These are phyloP conservation scores for Tachysurus fulvidraco DNA, from an alignment of 2,113 vertebrate genomes.

Conservation along the genomic window DNA sequence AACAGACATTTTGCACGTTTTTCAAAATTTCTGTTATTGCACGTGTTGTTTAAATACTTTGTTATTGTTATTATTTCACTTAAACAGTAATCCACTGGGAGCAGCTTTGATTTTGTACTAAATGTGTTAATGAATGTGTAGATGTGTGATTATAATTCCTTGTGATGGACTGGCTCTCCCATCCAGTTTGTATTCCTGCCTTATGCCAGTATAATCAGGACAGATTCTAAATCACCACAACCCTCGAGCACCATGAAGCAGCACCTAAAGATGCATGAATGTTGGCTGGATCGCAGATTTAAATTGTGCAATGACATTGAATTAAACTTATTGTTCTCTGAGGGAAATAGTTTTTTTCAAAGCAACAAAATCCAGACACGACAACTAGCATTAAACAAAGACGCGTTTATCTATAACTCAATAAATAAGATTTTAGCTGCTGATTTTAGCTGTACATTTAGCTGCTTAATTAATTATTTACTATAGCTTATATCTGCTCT, in stretches of 20 bases:
- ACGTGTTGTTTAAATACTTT: too few relatives aligned
- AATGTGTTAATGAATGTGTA: not conserved
- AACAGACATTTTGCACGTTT: too few relatives aligned
- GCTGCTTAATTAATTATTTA: not conserved
- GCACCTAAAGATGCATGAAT: not conserved
- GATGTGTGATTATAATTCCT: not conserved
- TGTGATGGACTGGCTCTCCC: not conserved
- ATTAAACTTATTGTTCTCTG: not conserved
- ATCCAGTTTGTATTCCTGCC: not conserved
- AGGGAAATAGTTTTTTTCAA: too few relatives aligned
- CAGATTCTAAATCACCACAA: not conserved
- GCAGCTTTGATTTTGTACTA: not conserved
- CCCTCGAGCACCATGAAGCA: not conserved
- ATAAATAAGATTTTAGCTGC: too few relatives aligned
- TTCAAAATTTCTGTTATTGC: too few relatives aligned
- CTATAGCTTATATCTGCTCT: not conserved
- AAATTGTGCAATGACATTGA: not conserved
- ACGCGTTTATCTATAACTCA: not conserved
- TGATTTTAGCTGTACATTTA: too few relatives aligned
- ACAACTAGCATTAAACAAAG: not conserved
- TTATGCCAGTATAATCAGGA: not conserved
- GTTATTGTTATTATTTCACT: too few relatives aligned
- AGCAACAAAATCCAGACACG: not conserved
- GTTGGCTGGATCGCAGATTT: not conserved
- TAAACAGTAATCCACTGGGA: too few relatives aligned